A percentile compares a stretch with the other conserved stretches of the same genome.
Evolutionary conservation across 2,113 vertebrate species (phyloP).

Genomic region (Tragelaphus strepsiceros): DNA sequence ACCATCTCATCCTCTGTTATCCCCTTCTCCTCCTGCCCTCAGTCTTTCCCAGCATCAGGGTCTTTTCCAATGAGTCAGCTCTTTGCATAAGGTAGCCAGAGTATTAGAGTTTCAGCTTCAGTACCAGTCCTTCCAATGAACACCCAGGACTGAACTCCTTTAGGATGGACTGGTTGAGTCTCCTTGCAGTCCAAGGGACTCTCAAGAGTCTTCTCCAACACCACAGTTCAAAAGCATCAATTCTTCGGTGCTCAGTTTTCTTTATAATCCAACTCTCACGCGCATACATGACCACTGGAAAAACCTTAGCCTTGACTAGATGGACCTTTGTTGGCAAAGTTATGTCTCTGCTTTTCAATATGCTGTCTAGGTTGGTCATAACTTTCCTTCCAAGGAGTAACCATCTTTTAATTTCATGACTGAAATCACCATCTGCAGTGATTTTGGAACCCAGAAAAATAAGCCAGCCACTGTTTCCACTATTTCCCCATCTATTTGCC

Average conservation of each 20-base stretch:
- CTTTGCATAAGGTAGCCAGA: neutral
- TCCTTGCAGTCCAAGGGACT: neutral
- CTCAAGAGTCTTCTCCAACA: neutral
- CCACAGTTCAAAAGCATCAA: neutral
- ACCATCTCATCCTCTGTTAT: neutral
- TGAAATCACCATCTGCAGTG: neutral
- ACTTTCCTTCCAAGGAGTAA: neutral
- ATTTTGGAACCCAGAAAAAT: neutral
- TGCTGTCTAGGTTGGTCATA: too few relatives aligned
- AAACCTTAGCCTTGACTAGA: neutral
- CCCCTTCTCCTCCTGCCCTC: neutral
- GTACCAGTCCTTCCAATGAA: neutral
- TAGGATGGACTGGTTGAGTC: neutral
- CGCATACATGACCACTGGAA: neutral
- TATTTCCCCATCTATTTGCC: too few relatives aligned
- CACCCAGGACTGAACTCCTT: neutral
- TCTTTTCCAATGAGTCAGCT: neutral
- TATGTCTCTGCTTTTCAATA: neutral
- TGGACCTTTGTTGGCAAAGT: neutral
- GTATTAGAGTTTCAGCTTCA: neutral
- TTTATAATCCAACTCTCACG: neutral
- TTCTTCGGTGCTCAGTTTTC: neutral
- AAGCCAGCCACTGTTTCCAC: too few relatives aligned
- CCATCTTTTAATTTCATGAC: neutral
- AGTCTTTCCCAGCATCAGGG: neutral